Evolutionary conservation across 2,888 invertebrate genomes (phyloP), one percentile per base, ranked within the genome.

Genomic region (Scelioninae gen. 2): DNA sequence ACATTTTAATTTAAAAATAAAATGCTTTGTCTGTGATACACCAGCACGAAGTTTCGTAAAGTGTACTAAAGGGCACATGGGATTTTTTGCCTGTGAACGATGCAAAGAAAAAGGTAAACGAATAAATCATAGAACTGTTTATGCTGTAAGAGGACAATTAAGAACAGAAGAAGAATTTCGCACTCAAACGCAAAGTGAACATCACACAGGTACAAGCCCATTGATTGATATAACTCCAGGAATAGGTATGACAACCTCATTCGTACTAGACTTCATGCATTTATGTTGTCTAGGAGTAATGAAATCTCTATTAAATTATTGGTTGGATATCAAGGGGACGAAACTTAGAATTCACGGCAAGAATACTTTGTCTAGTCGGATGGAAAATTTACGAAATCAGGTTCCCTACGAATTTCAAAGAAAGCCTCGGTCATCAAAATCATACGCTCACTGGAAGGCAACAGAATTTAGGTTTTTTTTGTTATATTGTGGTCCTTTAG

Each of bases 211-310:
- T 6, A 22, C n/a, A 25, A 46, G 46, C 25, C 60, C 60, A 16
- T 22, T 60, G 10, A n/a, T n/a, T 2, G 11, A 22, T 13, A 37
- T 60, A 3, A 22, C 46, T 1, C 60, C 60, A 37, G 35, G 22
- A 3, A 22, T 60, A 1, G 15, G 46, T 31, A 46, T 60, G 60
- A 31, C 46, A 6, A 18, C 2, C 15, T 1, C 6, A 10, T 60
- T 60, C 22, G 10, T 31, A n/a, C 41, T 57, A 10, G 57, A 57
- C n/a, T 57, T 57, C 13, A 57, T 57, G 57, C 57, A 57, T 11
- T 18, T 57, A 11, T 57, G 57, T 11, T 57, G 57, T 11, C n/a
- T 57, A 3, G 57, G 57, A 2, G 11, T 57, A 1, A 43, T 43
- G 43, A 57, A 57, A 18, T n/a, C 18, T 3, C 11, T 57, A 1